Percentiles rank a stretch among this genome's conserved stretches.
Conservation (phyloP, 2,113 vertebrate species). For the Gyps fulvus region DNA sequence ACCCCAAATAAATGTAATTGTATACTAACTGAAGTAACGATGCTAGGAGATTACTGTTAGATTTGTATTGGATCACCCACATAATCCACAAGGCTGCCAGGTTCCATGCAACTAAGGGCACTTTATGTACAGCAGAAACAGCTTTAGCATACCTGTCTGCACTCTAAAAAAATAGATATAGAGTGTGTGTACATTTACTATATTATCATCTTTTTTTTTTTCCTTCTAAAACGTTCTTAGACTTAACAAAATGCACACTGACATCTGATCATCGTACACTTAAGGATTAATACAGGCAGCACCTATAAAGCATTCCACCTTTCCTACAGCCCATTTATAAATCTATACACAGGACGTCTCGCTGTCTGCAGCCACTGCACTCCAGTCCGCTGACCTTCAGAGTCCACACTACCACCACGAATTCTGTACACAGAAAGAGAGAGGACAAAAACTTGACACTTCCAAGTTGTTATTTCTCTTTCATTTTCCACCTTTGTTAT, state of each 20-base stretch:
- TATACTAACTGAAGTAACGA: neutral
- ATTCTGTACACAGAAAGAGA: neutral
- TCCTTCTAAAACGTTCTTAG: neutral
- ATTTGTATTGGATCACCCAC: neutral
- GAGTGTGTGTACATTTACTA: neutral
- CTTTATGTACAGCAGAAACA: neutral
- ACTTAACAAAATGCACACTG: neutral
- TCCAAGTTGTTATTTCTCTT: neutral
- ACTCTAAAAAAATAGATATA: neutral
- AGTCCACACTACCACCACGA: neutral
- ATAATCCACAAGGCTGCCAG: neutral
- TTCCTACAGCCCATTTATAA: slow-evolving; percentile 42
- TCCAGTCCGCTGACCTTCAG: neutral
- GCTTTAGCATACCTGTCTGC: neutral
- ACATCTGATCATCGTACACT: neutral
- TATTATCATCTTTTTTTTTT: neutral
- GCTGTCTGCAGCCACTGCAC: neutral
- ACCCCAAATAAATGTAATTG: neutral
- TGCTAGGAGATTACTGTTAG: neutral
- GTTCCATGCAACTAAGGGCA: neutral
- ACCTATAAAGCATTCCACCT: slow-evolving; percentile 20
- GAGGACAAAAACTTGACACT: neutral
- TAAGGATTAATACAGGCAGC: neutral
- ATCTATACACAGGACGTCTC: slow-evolving; percentile 45
- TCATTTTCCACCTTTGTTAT: neutral